Conservation (phyloP, 1,140 invertebrate species). For the Papilio xuthus region DNA sequence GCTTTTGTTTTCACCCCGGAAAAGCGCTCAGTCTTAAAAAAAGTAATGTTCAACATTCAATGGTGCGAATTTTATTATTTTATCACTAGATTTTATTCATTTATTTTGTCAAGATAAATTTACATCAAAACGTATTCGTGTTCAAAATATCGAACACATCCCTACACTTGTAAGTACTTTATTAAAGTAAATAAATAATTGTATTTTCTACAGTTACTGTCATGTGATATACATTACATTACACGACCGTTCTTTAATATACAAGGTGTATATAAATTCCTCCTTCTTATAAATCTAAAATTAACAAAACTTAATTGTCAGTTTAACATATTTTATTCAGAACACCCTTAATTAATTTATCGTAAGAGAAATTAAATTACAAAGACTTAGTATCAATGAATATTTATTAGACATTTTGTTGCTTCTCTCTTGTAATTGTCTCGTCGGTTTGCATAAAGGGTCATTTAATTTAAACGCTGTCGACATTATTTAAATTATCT, state of each 20-base stretch:
- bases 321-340: neutral
- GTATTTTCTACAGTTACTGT: no score
- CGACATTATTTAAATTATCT: neutral
- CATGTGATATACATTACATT: no score
- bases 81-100: neutral
- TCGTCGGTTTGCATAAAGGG: neutral
- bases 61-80: neutral
- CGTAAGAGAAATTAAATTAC: neutral
- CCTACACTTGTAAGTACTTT: no score
- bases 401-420: slow-evolving; percentile 20
- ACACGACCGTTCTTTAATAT: no score
- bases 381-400: slow-evolving; percentile 12
- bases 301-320: neutral
- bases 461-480: neutral
- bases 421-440: neutral
- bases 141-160: no score
- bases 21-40: slow-evolving; percentile 14
- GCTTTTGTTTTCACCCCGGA: slow-evolving; percentile 21
- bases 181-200: no score
- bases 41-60: slow-evolving; percentile 6
- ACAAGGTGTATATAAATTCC: no score
- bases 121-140: neutral
- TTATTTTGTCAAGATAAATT: neutral
- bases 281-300: neutral
- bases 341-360: neutral